Base-by-base conservation (phyloP, 2,797 vertebrate species). In the Cyprinella venusta region DNA sequence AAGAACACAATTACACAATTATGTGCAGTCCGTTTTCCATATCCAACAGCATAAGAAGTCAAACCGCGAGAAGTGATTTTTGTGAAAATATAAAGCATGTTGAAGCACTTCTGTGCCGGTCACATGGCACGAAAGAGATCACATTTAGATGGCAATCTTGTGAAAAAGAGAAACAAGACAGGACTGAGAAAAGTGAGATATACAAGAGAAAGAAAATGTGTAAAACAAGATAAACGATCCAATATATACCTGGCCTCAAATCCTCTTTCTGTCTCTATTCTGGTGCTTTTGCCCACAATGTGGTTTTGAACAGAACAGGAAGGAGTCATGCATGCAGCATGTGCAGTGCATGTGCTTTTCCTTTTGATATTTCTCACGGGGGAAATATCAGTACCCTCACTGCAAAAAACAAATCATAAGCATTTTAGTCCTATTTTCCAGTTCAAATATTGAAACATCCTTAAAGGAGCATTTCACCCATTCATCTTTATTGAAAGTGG, bases 191-290 rank as follows among this genome's bases (percentile, higher is more conserved):
- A 56, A n/a, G 30, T 54, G 52, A 56, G 36, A 26, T 9, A 0
- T 2, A 7, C 9, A 52, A 67, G 0, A 56, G 16, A 40, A 56
- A 79, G 19, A 40, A 19, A 26, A 3, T 61, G 9, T n/a, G 24
- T 8, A 36, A 54, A 18, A 18, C 42, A 64, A 64, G 54, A 71
- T 6, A 63, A 63, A 26, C 0, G 36, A 38, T 72, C 45, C 83
- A 67, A 87, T 88, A 79, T 54, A 26, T 54, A 64, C 70, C 56
- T 52, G 42, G 8, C 1, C 30, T 18, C 42, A 38, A 18, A 19
- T 12, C 5, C 10, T 63, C 52, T 45, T 21, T 70, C 6, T 7
- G 56, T 81, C 30, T 76, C 15, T 30, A 9, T 19, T 76, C 79
- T 38, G 45, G 26, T 5, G 19, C 30, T 15, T 19, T 61, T 26